Conservation (phyloP, 1,140 invertebrate genomes). For the Bombus cullumanus region DNA sequence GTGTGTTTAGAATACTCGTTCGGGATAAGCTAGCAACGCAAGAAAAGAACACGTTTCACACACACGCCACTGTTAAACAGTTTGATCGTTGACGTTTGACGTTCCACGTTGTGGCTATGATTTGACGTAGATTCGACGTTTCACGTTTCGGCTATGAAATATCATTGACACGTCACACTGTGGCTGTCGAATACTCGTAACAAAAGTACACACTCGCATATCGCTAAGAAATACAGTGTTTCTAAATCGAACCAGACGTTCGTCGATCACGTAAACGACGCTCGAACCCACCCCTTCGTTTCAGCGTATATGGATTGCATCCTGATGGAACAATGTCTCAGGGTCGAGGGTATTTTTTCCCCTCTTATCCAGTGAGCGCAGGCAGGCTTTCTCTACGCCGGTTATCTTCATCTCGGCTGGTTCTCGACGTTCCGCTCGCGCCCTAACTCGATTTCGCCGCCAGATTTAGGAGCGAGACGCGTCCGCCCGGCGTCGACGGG, state of each 20-base stretch:
- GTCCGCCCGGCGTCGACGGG: background rate
- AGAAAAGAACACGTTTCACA: too few species aligned
- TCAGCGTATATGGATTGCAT: background rate
- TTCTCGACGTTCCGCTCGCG: background rate
- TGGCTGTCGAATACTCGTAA: too few species aligned
- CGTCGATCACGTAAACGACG: background rate
- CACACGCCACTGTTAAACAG: too few species aligned
- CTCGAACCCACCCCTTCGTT: background rate
- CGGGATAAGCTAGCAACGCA: too few species aligned
- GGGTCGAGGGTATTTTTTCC: constrained; percentile 39
- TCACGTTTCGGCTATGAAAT: too few species aligned
- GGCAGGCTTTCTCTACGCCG: constrained; percentile 21
- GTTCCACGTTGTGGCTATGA: too few species aligned
- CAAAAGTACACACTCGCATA: too few species aligned
- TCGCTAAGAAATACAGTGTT: background rate
- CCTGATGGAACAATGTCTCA: background rate
- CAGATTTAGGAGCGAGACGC: constrained; percentile 47
- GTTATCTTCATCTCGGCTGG: constrained; percentile 63
- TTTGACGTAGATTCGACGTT: too few species aligned
- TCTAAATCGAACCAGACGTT: background rate
- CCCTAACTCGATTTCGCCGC: constrained; percentile 58
- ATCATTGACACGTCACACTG: too few species aligned
- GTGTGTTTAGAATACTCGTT: too few species aligned
- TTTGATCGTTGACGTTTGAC: too few species aligned
- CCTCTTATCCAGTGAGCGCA: constrained; percentile 59